Conservation (phyloP, 2,113 vertebrate genomes). For the Microcebus lehilahytsara region DNA sequence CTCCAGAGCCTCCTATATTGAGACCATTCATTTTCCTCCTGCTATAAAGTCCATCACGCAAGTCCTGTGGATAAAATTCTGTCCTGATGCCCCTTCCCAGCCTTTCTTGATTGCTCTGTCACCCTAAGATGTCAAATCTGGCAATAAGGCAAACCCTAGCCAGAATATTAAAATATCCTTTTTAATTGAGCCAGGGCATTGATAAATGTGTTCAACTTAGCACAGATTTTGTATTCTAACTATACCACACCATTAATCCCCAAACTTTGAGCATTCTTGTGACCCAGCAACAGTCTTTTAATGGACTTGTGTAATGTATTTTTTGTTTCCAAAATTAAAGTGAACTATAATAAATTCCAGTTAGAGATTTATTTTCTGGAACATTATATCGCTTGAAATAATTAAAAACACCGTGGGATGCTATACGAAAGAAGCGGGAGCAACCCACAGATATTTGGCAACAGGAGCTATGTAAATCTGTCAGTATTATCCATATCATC, state of each 20-base stretch:
- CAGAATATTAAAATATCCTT: background rate
- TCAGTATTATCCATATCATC: background rate
- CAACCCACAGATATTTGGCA: background rate
- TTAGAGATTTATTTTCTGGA: background rate
- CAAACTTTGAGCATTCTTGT: background rate
- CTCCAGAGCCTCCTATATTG: conserved; percentile 59
- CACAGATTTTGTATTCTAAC: conserved; percentile 13
- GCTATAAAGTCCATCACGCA: conserved; percentile 53
- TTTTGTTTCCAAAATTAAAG: conserved; percentile 33
- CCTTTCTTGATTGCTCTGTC: background rate
- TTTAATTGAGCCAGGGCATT: background rate
- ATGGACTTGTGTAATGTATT: background rate
- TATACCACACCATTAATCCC: background rate
- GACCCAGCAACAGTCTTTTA: conserved; percentile 6
- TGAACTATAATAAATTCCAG: background rate
- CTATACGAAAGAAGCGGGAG: background rate
- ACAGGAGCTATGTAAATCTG: background rate
- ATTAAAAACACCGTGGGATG: background rate
- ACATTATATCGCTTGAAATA: background rate
- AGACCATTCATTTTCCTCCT: conserved; percentile 74
- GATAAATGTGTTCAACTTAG: background rate
- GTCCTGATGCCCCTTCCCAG: background rate
- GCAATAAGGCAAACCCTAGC: background rate
- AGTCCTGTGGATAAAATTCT: conserved; percentile 7
- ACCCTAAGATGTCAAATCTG: background rate